Conservation (phyloP, 2,797 vertebrate genomes). For the Erithacus rubecula region DNA sequence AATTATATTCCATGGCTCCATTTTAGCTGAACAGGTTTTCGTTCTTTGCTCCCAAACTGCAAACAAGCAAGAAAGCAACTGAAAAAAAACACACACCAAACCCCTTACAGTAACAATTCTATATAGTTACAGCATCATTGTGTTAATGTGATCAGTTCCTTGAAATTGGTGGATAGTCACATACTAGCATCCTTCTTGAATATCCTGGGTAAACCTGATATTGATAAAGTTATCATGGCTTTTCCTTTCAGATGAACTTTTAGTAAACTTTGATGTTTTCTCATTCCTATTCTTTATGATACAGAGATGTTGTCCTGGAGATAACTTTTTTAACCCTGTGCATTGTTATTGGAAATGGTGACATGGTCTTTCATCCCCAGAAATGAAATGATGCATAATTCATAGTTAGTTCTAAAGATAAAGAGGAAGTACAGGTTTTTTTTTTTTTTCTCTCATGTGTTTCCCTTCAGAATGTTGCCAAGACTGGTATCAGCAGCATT, state of each 20-base stretch:
- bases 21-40: slow-evolving; percentile 24
- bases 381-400: neutral
- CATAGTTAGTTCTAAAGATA: neutral
- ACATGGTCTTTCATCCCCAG: neutral
- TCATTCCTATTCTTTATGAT: neutral
- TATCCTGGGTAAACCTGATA: neutral
- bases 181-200: neutral
- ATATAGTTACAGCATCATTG: neutral
- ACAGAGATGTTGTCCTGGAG: neutral
- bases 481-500: neutral
- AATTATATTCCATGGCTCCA: slow-evolving; percentile 33
- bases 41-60: neutral
- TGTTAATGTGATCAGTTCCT: neutral
- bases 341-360: neutral
- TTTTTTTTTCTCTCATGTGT: neutral
- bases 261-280: neutral
- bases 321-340: neutral
- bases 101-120: neutral
- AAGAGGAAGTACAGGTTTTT: neutral
- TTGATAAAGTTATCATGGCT: neutral
- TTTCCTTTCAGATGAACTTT: neutral
- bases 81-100: neutral
- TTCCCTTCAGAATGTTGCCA: neutral
- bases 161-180: neutral
- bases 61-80: neutral